These are phyloP conservation scores for Luperina testacea DNA, from an alignment of 2,888 invertebrate species.

Conservation along the genomic window DNA sequence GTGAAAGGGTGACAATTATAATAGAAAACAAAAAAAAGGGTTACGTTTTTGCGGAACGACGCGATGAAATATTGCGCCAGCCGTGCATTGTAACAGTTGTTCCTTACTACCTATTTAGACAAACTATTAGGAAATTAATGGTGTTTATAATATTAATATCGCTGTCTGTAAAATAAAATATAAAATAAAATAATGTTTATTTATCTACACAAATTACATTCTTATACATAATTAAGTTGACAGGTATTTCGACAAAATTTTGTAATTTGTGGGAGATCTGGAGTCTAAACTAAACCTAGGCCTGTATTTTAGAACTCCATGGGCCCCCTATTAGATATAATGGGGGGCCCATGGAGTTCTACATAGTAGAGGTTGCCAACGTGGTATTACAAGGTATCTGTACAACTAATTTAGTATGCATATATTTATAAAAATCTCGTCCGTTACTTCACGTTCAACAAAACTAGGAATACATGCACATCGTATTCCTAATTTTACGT, in stretches of 20 bases:
- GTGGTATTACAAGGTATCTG: not conserved
- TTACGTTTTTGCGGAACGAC: slow-evolving; percentile 83
- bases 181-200: no score
- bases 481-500: not conserved
- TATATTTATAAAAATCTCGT: not conserved
- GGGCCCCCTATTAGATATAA: no score
- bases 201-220: no score
- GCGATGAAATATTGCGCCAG: slow-evolving; percentile 89
- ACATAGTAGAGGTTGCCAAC: no score
- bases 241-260: no score
- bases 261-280: no score
- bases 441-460: not conserved
- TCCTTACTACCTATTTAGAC: slow-evolving; percentile 74
- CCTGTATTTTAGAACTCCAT: no score
- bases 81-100: slow-evolving; percentile 89
- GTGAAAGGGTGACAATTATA: slow-evolving; percentile 90
- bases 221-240: no score
- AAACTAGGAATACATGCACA: not conserved
- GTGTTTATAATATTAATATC: slow-evolving; percentile 33
- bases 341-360: no score
- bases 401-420: not conserved
- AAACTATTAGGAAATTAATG: slow-evolving; percentile 50
- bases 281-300: no score
- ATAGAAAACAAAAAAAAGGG: slow-evolving; percentile 89
- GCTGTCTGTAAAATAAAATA: not conserved